Evolutionary conservation across 2,113 vertebrate species (phyloP).

Genomic region (Piaya cayana): DNA sequence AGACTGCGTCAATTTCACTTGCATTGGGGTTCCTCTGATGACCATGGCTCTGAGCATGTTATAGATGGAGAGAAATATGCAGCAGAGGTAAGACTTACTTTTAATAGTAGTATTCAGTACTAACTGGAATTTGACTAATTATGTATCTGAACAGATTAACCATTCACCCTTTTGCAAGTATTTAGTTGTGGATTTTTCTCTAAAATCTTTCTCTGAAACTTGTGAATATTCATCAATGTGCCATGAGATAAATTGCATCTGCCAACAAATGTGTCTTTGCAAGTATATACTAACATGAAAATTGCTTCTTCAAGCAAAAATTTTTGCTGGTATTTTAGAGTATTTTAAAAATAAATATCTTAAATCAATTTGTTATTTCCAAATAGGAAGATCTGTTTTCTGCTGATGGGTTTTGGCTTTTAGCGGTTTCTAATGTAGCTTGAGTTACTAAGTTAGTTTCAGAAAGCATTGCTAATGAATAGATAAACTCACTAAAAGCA

Average conservation of each 20-base stretch:
- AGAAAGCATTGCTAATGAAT: background rate
- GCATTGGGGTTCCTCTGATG: conserved; percentile 89
- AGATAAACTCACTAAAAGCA: background rate
- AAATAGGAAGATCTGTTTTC: background rate
- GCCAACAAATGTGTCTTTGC: background rate
- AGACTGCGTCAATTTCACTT: conserved; percentile 94
- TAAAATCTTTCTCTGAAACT: background rate
- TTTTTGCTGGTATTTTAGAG: background rate
- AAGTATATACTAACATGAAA: background rate
- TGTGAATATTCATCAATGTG: background rate
- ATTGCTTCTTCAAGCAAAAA: background rate
- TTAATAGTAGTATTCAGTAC: background rate
- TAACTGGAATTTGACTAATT: background rate
- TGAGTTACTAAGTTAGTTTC: background rate
- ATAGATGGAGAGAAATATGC: conserved; percentile 85
- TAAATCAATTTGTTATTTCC: background rate
- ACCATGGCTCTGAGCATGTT: conserved; percentile 90
- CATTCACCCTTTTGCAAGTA: background rate
- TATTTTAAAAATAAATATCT: conserved; percentile 21
- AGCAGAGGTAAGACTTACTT: conserved; percentile 82
- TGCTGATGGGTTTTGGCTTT: background rate
- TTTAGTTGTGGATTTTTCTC: background rate
- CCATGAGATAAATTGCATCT: background rate
- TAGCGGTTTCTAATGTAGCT: background rate
- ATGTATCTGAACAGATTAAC: background rate